Base-by-base conservation (phyloP, 2,888 invertebrate species). In the Mystacides longicornis region DNA sequence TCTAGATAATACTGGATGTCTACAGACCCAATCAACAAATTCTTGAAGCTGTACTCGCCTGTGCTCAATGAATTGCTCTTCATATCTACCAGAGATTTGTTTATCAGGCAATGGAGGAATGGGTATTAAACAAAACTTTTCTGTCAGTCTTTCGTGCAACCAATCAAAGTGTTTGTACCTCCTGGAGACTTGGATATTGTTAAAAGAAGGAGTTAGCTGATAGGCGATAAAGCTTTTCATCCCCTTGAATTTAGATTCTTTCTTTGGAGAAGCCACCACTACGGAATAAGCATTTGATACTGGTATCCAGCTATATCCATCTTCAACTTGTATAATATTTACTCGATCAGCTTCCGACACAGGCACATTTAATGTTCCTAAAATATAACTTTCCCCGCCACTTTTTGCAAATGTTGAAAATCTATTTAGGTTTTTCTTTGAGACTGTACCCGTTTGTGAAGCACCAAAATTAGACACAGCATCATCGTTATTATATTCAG, bases 121-220 rank as follows among this genome's bases (percentile, higher is more conserved):
- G 2, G 96, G 93, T 65, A 98, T 87, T 52, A 96, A 81, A 63
- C 92, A 87, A 71, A 93, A 99, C 73, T 99, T 99, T 63, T 92
- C 93, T 65, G 88, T 87, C 61, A 99, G 75, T 64, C 96, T 82
- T 68, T 93, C 93, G 72, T 97, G 96, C 52, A 99, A 73, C 99
- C 99, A 99, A 77, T 99, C 98, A 73, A 99, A 99, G 72, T 98
- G 98, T 72, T 99, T 99, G 74, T 97, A 98, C 64, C 98, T 81
- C 62, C 98, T 81, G 33, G 90, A 91, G 23, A 93, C 97, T 78
- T 93, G 92, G 64, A 93, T 89, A 67, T 90, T 90, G 68, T 90
- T 94, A 69, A 93, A 93, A 72, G 94, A 92, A 2, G 96, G 96
- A 52, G 94, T 96, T 60, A 98, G 72, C 67, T 95, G 93, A 75